Conservation (phyloP, 2,797 vertebrate species). For the Pelochelys cantorii region DNA sequence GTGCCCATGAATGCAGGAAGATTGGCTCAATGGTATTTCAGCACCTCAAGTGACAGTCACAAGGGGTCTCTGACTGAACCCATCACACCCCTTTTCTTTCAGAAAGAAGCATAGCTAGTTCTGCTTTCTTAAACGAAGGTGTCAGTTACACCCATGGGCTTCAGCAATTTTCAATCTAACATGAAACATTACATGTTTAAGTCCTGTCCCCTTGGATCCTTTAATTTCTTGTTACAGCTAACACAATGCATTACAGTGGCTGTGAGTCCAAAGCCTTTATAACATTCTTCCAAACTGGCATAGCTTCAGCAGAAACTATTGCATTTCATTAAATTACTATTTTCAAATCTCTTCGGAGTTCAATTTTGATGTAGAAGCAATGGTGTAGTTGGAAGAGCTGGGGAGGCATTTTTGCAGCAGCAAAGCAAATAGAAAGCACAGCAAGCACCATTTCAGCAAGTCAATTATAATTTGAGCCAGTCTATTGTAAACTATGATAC, state of each 20-base stretch:
- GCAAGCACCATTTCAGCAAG: neutral
- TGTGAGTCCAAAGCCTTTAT: neutral
- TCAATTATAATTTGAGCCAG: neutral
- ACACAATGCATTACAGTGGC: neutral
- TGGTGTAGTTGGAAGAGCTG: neutral
- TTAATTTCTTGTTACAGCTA: neutral
- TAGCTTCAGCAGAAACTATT: no score
- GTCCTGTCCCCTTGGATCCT: neutral
- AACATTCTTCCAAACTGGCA: neutral
- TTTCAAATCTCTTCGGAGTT: neutral
- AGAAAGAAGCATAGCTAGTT: neutral
- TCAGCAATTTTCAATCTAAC: neutral
- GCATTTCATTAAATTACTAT: neutral
- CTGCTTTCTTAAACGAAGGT: neutral
- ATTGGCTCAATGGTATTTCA: no score
- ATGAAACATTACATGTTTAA: neutral
- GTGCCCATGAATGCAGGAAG: no score
- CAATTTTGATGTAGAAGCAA: neutral
- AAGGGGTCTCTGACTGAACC: no score
- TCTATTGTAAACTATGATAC: no score
- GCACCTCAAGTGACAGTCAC: no score
- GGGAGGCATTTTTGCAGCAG: neutral
- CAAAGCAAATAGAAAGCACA: neutral
- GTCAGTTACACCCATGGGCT: neutral
- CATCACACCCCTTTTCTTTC: neutral